These are phyloP conservation scores for Pterophyllum scalare DNA, from an alignment of 2,113 vertebrate species.

Conservation along the genomic window DNA sequence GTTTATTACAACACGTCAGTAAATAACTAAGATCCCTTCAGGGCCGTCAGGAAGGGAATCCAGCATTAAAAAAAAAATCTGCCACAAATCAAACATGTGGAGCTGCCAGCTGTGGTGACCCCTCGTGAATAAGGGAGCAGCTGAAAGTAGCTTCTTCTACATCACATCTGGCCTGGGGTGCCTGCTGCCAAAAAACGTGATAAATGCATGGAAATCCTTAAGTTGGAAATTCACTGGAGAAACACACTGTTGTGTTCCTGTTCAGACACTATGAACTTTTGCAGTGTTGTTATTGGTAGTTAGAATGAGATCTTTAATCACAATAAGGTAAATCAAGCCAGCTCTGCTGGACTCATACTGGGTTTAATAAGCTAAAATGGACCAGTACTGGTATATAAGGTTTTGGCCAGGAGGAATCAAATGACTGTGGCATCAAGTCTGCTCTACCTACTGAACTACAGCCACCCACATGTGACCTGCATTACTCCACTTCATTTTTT, in stretches of 20 bases:
- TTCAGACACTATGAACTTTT: neutral
- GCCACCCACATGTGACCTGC: fast-evolving
- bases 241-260: neutral
- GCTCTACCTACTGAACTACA: too few relatives aligned
- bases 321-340: neutral
- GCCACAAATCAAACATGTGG: too few relatives aligned
- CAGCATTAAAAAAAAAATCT: too few relatives aligned
- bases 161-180: neutral
- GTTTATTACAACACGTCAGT: neutral
- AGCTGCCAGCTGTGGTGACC: too few relatives aligned
- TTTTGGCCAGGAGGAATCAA: neutral
- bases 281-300: fast-evolving
- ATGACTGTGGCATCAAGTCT: too few relatives aligned
- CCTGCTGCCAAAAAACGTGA: neutral
- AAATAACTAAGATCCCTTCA: neutral
- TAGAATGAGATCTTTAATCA: neutral
- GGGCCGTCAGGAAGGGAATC: fast-evolving
- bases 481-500: neutral
- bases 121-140: neutral
- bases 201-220: neutral
- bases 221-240: neutral
- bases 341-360: neutral
- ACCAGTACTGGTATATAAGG: neutral
- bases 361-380: neutral
- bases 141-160: neutral